Conservation (phyloP, 2,797 vertebrate genomes). For the Microctenopoma steveboyesi region DNA sequence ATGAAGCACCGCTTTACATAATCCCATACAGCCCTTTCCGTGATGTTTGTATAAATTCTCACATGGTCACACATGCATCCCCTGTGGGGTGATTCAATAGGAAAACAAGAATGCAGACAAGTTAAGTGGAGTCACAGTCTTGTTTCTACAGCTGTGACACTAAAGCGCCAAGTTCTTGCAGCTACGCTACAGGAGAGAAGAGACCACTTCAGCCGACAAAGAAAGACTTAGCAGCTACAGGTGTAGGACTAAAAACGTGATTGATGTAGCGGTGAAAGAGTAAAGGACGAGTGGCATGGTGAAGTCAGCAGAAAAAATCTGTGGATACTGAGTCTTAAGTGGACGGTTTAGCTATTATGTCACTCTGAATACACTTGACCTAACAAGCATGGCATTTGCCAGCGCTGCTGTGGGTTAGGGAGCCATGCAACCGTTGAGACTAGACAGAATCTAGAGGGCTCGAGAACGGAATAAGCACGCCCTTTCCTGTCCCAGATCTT, state of each 20-base stretch:
- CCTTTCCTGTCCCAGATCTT: constrained; percentile 78
- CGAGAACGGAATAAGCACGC: constrained; percentile 79
- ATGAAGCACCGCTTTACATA: constrained; percentile 62
- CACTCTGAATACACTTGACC: constrained; percentile 75
- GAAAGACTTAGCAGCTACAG: constrained; percentile 21
- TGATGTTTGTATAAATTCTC: constrained; percentile 46
- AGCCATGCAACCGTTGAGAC: constrained; percentile 49
- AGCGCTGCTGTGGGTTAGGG: constrained; percentile 62
- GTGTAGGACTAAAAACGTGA: constrained; percentile 17
- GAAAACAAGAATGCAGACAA: constrained; percentile 76
- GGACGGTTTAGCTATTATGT: constrained; percentile 72
- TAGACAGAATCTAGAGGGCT: constrained; percentile 57
- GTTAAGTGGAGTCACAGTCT: constrained; percentile 73
- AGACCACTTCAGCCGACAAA: constrained; percentile 35
- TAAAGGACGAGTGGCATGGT: constrained; percentile 14
- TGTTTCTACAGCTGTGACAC: constrained; percentile 80
- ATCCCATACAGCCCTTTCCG: constrained; percentile 33
- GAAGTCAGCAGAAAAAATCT: constrained; percentile 3
- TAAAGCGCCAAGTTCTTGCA: constrained; percentile 51
- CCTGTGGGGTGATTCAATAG: constrained; percentile 63
- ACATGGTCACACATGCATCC: constrained; percentile 49
- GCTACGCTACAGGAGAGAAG: constrained; percentile 20
- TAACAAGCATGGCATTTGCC: constrained; percentile 57
- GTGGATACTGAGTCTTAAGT: constrained; percentile 58
- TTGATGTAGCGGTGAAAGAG: constrained; percentile 30